These are phyloP conservation scores for Eulemur rufifrons DNA, from an alignment of 2,113 vertebrate species.

Conservation along the genomic window DNA sequence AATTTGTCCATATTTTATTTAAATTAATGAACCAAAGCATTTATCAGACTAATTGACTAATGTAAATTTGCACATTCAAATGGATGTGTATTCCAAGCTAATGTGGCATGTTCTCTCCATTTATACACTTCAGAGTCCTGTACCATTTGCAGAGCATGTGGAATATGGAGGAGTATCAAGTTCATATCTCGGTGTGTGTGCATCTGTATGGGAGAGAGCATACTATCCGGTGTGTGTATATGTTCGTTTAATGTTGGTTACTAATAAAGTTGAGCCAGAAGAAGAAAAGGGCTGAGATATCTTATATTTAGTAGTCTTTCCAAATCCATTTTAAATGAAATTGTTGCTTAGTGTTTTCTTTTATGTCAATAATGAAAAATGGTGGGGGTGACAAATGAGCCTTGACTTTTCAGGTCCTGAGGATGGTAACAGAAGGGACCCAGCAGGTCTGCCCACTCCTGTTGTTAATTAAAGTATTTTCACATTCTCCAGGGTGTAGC, in stretches of 20 bases:
- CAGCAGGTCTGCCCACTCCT: constrained; percentile 57
- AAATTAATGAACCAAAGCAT: neutral
- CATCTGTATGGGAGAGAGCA: neutral
- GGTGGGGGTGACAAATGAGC: neutral
- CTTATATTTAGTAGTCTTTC: neutral
- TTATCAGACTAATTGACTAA: constrained; percentile 39
- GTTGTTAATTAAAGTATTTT: constrained; percentile 65
- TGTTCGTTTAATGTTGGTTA: neutral
- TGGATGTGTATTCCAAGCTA: constrained; percentile 32
- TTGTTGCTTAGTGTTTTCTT: constrained; percentile 43
- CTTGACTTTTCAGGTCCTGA: neutral
- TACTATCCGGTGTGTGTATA: accelerated
- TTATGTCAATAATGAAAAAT: neutral
- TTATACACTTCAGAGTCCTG: neutral
- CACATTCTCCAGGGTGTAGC: constrained; percentile 51
- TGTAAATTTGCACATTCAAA: neutral
- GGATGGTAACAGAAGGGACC: constrained; percentile 48
- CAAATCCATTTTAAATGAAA: constrained; percentile 34
- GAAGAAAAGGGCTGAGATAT: neutral
- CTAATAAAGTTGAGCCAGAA: neutral
- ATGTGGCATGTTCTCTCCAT: neutral
- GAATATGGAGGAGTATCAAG: neutral
- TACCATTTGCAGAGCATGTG: neutral
- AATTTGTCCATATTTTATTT: constrained; percentile 51
- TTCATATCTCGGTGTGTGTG: neutral